Percentiles rank a stretch among this genome's conserved stretches.
phyloP scores from a whole-genome alignment of 2,797 vertebrate species.

The Hydrocynus forskahlii region DNA sequence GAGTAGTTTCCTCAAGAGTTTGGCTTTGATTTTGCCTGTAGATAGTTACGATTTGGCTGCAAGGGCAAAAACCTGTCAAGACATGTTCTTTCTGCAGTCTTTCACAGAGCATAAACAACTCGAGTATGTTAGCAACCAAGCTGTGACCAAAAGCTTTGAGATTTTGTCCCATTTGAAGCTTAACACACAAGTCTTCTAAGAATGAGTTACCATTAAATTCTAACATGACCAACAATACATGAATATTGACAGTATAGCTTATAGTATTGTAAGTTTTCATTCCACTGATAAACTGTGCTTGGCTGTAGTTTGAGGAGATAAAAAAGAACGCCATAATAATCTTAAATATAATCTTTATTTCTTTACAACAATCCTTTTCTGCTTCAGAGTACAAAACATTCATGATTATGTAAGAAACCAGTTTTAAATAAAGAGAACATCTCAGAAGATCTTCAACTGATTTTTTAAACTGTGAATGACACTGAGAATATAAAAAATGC shows the following conservation, averaged over 20 bases:
- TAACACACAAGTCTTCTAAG: not conserved
- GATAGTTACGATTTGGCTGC: not conserved
- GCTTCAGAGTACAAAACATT: constrained; percentile 82
- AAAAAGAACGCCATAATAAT: constrained; percentile 46
- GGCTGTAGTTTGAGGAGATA: not conserved
- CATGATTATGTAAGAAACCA: constrained; percentile 73
- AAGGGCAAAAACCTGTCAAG: not conserved
- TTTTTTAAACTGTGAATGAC: constrained; percentile 7
- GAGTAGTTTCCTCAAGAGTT: not conserved
- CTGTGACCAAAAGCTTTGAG: not conserved
- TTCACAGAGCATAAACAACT: not conserved
- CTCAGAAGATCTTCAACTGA: constrained; percentile 60
- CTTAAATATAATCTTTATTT: constrained; percentile 81
- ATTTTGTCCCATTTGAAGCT: not conserved
- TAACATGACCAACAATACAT: too few species aligned
- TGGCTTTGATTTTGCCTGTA: not conserved
- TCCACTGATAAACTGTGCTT: not conserved
- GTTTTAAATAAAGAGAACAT: constrained; percentile 77
- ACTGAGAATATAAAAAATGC: constrained; percentile 35
- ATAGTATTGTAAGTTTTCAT: too few species aligned
- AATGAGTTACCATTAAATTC: not conserved
- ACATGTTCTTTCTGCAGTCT: not conserved
- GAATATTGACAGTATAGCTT: too few species aligned
- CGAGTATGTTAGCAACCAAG: not conserved
- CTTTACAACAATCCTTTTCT: constrained; percentile 84